A percentile compares a stretch with the other conserved stretches of the same genome.
phyloP scores from a whole-genome alignment of 2,113 vertebrate genomes.

The Neogale vison region DNA sequence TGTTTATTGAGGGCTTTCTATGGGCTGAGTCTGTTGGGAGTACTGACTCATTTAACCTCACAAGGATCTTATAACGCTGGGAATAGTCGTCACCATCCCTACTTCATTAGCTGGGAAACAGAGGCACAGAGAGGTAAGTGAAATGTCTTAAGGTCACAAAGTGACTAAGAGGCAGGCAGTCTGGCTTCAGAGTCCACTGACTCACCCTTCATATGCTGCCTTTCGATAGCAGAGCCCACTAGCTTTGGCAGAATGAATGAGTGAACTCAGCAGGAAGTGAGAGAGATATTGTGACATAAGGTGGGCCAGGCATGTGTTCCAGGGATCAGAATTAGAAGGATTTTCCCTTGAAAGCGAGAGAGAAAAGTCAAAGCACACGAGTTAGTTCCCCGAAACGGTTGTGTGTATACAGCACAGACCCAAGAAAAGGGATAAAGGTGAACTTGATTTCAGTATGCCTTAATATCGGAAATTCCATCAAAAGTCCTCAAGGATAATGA shows the following conservation, averaged over 20 bases:
- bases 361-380: not conserved
- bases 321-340: not conserved
- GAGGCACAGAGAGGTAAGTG: not conserved
- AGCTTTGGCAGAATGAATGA: not conserved
- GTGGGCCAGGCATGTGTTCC: not conserved
- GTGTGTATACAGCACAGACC: not conserved
- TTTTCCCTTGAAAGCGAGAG: not conserved
- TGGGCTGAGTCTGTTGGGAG: not conserved
- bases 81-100: not conserved
- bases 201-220: rapidly evolving
- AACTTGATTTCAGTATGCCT: not conserved
- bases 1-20: not conserved
- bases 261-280: no score
- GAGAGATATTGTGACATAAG: not conserved
- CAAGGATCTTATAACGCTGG: not conserved
- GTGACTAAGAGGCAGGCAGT: not conserved
- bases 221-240: not conserved
- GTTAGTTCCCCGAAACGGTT: not conserved
- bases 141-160: not conserved
- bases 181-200: not conserved
- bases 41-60: not conserved
- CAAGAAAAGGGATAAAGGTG: not conserved
- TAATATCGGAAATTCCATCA: not conserved
- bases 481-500: not conserved
- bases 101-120: not conserved